These are phyloP conservation scores for Diabrotica balteata DNA, from an alignment of 2,888 invertebrate genomes.

Conservation along the genomic window DNA sequence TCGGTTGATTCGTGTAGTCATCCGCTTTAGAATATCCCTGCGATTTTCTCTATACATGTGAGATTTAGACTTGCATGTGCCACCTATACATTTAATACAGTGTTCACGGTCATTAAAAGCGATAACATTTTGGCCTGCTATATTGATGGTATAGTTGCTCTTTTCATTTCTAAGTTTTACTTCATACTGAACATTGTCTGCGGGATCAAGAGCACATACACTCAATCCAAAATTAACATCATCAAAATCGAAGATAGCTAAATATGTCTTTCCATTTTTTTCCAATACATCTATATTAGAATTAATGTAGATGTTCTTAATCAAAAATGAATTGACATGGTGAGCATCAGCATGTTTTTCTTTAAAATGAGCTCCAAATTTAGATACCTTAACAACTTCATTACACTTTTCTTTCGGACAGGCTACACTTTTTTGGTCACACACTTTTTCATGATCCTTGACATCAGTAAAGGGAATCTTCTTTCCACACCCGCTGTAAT, in stretches of 20 bases:
- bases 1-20: conserved; percentile 39
- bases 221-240: conserved; percentile 38
- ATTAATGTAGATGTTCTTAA: conserved; percentile 35
- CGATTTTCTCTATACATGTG: conserved; percentile 37
- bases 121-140: conserved; percentile 32
- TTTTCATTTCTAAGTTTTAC: conserved; percentile 35
- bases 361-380: conserved; percentile 36
- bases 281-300: conserved; percentile 38
- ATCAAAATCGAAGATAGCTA: conserved; percentile 38
- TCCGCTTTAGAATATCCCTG: conserved; percentile 36
- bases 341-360: conserved; percentile 35
- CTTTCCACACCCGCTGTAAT: conserved; percentile 31
- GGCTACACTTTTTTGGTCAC: conserved; percentile 26
- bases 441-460: conserved; percentile 36
- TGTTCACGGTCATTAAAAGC: conserved; percentile 37
- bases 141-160: conserved; percentile 34
- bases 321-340: conserved; percentile 30
- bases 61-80: conserved; percentile 35
- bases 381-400: conserved; percentile 30
- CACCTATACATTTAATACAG: conserved; percentile 37
- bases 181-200: conserved; percentile 33
- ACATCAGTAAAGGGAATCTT: conserved; percentile 33
- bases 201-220: conserved; percentile 32
- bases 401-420: conserved; percentile 37
- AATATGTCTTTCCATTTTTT: conserved; percentile 36